Evolutionary conservation across 2,888 invertebrate genomes (phyloP), one percentile per base, ranked within the genome.

Genomic region (Rhyacophila evoluta): DNA sequence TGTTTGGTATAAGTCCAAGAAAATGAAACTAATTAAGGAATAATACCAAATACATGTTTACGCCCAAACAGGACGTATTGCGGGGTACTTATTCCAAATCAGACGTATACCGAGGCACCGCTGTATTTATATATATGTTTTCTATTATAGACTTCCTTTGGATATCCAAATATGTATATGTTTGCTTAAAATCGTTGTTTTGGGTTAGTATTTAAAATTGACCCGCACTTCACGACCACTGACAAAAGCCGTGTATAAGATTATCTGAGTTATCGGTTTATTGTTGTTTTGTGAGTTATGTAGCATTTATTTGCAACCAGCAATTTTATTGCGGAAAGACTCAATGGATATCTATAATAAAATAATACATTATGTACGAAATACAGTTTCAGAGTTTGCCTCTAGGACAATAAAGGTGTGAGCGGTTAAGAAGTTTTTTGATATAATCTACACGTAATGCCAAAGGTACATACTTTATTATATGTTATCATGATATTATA

Each of bases 251-350:
- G 55, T 55, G 15, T 55, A 55, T 8, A n/a, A 55, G 55, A 55
- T 55, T 8, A 55, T 55, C 55, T 55, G 25, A 55, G 55, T 55
- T 55, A 55, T 55, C 55, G 55, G 55, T 55, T 55, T 55, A 55
- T 55, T 55, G 55, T 55, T 55, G 55, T 55, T 55, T 19, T 55
- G 19, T 55, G 55, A 55, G 55, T 55, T 55, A 55, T 55, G 55
- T 25, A 55, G 55, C 55, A 19, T 55, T 55, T 55, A 55, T 55
- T 55, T 55, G 55, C 55, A 55, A 55, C 55, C 55, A 55, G 19
- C 55, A 55, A 55, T 55, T 55, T 55, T 55, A 55, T 55, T 25
- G 55, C 55, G 55, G 55, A 55, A 55, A 55, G 55, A 25, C 55
- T 55, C 55, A 25, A 55, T 55, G 25, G 55, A 55, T 55, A 55